These are phyloP conservation scores for Boloria euphrosyne DNA, from an alignment of 2,888 invertebrate genomes.

Conservation along the genomic window DNA sequence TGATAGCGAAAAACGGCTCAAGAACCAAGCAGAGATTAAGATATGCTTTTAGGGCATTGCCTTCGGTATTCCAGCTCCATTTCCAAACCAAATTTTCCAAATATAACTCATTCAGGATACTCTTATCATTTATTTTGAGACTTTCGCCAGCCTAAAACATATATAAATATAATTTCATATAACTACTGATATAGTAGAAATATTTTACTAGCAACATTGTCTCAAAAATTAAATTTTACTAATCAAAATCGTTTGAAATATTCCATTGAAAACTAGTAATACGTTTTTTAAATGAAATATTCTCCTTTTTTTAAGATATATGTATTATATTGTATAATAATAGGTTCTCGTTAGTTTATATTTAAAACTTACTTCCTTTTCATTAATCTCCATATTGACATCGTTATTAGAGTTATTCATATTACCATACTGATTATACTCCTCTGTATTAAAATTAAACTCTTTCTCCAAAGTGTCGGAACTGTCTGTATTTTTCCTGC, in stretches of 20 bases:
- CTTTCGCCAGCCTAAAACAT: constrained; percentile 35
- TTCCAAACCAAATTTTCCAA: constrained; percentile 77
- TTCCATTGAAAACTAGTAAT: neutral
- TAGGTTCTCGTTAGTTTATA: neutral
- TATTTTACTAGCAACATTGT: constrained; percentile 12
- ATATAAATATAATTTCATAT: constrained; percentile 9
- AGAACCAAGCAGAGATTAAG: constrained; percentile 85
- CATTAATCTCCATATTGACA: constrained; percentile 53
- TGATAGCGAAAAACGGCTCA: constrained; percentile 86
- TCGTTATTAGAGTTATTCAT: constrained; percentile 49
- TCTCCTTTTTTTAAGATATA: too few relatives aligned
- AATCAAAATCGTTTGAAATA: neutral
- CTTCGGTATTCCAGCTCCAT: constrained; percentile 74
- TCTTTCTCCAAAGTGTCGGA: constrained; percentile 72
- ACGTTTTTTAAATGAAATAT: too few relatives aligned
- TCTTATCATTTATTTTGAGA: constrained; percentile 57
- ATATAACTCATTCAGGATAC: constrained; percentile 66
- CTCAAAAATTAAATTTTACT: neutral
- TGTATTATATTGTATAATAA: too few relatives aligned
- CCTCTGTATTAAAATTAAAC: constrained; percentile 66
- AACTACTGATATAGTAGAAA: constrained; percentile 29
- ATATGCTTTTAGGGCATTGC: constrained; percentile 82
- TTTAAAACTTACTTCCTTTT: constrained; percentile 54
- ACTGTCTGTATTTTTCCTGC: constrained; percentile 72
- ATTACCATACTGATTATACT: constrained; percentile 61